Evolutionary conservation across 2,888 invertebrate genomes (phyloP), one percentile per base, ranked within the genome.

Genomic region (Hemaris fuciformis): DNA sequence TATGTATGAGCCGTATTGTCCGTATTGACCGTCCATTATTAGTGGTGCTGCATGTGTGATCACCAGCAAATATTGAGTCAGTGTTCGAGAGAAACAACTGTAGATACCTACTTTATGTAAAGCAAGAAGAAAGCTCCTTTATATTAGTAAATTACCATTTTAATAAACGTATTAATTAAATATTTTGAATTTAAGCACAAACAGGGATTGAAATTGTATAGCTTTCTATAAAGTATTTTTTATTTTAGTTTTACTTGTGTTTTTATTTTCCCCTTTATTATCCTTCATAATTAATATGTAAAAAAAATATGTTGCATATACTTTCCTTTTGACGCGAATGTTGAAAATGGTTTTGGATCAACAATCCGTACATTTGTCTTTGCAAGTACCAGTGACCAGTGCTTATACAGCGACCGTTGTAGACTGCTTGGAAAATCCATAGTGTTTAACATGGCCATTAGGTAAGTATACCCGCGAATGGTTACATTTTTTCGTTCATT

Each of bases 161-260:
- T 65, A 70, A 64, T 72, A 69, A 63, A 42, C 61, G 43, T 58
- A 66, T 65, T 70, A 66, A 74, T 69, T 67, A 69, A 67, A 64
- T 71, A 62, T 64, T 72, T 75, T 77, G 74, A 81, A 80, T 82
- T 84, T 77, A 83, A 70, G 77, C 80, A 84, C 79, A 84, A 85
- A 86, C 87, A 87, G 87, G 87, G 86, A 87, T 87, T 84, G 81
- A 60, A 84, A 77, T 77, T 85, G 80, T 82, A 83, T 76, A 81
- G 72, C 67, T 79, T 77, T 79, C 72, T 77, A 81, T 80, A 77
- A 80, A 81, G 65, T 75, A 75, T 78, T 81, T 79, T 83, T 77
- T 79, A 81, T 76, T 76, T 76, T 74, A 74, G 61, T 66, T 68
- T 74, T 66, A 64, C 74, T 76, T 60, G 25, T 13, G 13, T 41